These are phyloP conservation scores for Alaudala cheleensis DNA, from an alignment of 2,113 vertebrate species.

Conservation along the genomic window DNA sequence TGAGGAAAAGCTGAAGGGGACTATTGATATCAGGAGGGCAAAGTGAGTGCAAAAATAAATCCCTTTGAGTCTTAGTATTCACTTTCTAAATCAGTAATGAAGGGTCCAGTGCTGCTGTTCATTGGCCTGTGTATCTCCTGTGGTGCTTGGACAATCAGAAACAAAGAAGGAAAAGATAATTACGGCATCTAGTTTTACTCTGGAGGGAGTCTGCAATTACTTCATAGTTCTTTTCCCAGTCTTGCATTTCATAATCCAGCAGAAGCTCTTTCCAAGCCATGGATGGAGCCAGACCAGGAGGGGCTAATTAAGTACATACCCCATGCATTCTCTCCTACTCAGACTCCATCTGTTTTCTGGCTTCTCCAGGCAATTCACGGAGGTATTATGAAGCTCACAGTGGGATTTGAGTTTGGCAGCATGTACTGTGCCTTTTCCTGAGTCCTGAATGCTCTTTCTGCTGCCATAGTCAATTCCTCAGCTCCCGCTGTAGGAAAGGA, in stretches of 20 bases:
- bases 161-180: background rate
- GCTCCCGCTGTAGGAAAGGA: background rate
- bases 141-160: background rate
- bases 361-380: slow-evolving; percentile 22
- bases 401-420: background rate
- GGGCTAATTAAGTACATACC: slow-evolving; percentile 44
- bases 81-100: background rate
- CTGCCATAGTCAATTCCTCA: slow-evolving; percentile 5
- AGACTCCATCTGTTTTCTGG: slow-evolving; percentile 43
- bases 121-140: background rate
- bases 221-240: background rate
- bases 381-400: slow-evolving; percentile 3
- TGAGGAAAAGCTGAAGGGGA: slow-evolving; percentile 91
- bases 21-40: slow-evolving; percentile 86
- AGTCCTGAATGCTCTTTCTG: background rate
- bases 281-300: slow-evolving; percentile 26
- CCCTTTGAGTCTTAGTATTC: background rate
- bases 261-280: background rate
- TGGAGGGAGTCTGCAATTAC: background rate
- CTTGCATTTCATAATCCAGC: background rate
- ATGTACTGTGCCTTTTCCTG: background rate
- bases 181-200: background rate
- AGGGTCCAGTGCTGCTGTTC: background rate
- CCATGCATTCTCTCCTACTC: slow-evolving; percentile 10
- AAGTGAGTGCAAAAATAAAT: slow-evolving; percentile 73